Base-by-base conservation (phyloP, 2,797 vertebrate species). In the Heteromormyrus szaboi region DNA sequence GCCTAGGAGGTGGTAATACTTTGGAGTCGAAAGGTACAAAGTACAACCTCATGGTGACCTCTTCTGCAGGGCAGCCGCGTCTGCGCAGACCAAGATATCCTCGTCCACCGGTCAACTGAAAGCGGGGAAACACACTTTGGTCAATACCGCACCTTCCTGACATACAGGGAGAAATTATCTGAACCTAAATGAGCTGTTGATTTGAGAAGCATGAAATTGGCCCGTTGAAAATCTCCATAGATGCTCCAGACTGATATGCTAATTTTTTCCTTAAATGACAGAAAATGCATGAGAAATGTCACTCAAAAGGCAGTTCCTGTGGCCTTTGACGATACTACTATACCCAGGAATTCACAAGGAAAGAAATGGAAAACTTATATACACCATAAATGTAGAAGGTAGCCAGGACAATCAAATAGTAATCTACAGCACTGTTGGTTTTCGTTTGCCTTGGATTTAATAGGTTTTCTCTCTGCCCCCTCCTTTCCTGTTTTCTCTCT, bases 1-100 rank as follows among this genome's bases (percentile, higher is more conserved):
- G 94, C 90, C 88, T 93, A 91, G 92, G 93, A 91, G 54, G 89
- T 89, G 3, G 89, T 89, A 93, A 54, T 94, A 93, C 92, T 93
- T 94, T 92, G 93, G 85, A 41, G 90, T 90, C 91, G 89, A 65
- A 89, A 93, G 91, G 95, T 93, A 95, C 95, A 96, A 95, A 94
- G 95, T 96, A 93, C 94, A 96, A 94, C 93, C 93, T 92, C 94
- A 29, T 11, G 11, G 14, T 25, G 9, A n/a, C 25, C 46, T 1
- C 17, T 17, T 22, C 46, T 25, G 50, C 83, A 22, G 11, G 11
- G 11, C 29, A 33, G 65, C 65, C 29, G 11, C 25, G 2, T 12
- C 65, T 33, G 65, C 11, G 11, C 65, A 68, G 65, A 33, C 11
- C 4, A 12, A 4, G 62, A 8, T 11, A 25, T 12, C 62, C 62